These are phyloP conservation scores for Semnornis frantzii DNA, from an alignment of 2,113 vertebrate genomes.

Conservation along the genomic window DNA sequence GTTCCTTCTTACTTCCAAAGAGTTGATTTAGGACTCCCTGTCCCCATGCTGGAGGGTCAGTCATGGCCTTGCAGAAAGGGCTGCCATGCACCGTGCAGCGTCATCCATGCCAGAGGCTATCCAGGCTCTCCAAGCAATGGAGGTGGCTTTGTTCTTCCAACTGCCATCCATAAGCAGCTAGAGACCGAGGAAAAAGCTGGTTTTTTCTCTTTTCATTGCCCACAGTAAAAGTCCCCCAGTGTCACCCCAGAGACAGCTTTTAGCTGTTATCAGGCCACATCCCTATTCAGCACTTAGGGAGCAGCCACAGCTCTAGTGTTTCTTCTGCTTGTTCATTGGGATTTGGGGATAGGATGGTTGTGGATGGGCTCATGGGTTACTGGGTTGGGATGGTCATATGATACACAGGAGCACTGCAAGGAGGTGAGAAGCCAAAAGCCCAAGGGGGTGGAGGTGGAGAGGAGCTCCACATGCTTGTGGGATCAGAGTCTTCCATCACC, in stretches of 20 bases:
- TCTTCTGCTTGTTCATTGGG: neutral
- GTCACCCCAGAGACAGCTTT: neutral
- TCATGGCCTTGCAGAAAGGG: neutral
- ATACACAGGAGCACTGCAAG: neutral
- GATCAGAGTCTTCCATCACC: neutral
- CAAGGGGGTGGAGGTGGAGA: neutral
- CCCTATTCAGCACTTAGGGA: neutral
- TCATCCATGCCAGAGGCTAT: neutral
- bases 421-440: neutral
- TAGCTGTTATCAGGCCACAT: neutral
- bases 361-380: neutral
- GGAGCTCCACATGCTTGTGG: neutral
- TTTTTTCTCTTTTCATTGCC: neutral
- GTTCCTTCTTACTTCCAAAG: neutral
- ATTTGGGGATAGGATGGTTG: neutral
- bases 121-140: neutral
- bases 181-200: neutral
- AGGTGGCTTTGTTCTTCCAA: neutral
- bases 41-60: neutral
- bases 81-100: rapidly evolving
- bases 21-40: neutral
- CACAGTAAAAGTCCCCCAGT: neutral
- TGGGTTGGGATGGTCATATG: rapidly evolving
- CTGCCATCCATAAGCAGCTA: neutral
- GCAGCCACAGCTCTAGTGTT: neutral